Conservation (phyloP, 1,140 invertebrate species). For the Orchestia grillus region DNA sequence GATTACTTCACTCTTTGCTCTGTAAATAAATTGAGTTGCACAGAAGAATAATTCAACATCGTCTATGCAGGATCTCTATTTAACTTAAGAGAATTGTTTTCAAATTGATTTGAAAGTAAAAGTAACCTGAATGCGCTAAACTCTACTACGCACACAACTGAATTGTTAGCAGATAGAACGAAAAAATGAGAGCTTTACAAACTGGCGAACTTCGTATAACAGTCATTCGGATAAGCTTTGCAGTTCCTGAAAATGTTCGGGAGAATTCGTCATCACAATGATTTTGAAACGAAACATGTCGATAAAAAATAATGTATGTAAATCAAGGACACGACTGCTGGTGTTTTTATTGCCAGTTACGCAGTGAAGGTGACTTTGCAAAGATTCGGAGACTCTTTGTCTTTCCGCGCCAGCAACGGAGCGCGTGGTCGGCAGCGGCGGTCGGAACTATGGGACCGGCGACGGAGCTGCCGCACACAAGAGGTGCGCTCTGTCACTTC, state of each 20-base stretch:
- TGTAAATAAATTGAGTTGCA: not conserved
- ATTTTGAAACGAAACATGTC: not conserved
- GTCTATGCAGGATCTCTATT: not conserved
- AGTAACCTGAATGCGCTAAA: not conserved
- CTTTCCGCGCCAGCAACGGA: not conserved
- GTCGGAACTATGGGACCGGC: not conserved
- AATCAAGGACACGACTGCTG: not conserved
- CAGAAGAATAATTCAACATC: not conserved
- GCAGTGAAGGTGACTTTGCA: not conserved
- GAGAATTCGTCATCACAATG: not conserved
- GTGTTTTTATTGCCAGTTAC: not conserved
- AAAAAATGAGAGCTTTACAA: not conserved
- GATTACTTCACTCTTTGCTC: not conserved
- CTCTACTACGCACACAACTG: not conserved
- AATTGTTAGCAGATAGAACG: not conserved
- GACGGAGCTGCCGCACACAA: not conserved
- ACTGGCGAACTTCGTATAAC: not conserved
- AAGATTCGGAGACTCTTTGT: conserved; percentile 7
- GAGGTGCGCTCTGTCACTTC: not conserved
- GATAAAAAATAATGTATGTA: not conserved
- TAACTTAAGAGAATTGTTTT: not conserved
- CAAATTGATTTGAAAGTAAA: not conserved
- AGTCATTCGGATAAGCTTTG: not conserved
- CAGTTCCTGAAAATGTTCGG: not conserved
- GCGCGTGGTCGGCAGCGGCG: not conserved